These are phyloP conservation scores for Pygmarrhopalites habei DNA, from an alignment of 1,140 invertebrate species.

Conservation along the genomic window DNA sequence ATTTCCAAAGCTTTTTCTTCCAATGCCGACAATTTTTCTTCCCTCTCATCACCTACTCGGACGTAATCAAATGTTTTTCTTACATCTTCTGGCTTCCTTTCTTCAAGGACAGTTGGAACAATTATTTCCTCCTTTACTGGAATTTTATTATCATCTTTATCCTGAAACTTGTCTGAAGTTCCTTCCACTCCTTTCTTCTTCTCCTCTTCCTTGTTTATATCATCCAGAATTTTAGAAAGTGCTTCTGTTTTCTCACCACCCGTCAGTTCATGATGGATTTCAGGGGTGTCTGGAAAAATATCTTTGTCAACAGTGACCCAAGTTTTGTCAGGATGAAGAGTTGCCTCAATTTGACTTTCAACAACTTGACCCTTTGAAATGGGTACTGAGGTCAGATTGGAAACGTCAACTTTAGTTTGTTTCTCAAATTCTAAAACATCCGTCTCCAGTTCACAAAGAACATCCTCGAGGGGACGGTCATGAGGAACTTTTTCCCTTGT, in stretches of 20 bases:
- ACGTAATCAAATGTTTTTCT: not conserved
- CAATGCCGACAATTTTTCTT: not conserved
- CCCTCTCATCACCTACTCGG: not conserved
- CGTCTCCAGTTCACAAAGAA: conserved; percentile 11
- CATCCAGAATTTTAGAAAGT: conserved; percentile 9
- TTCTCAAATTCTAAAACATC: conserved; percentile 9
- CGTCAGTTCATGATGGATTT: not conserved
- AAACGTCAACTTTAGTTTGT: not conserved
- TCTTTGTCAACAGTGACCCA: conserved; percentile 3
- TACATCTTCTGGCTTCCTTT: conserved; percentile 2
- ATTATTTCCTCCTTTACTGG: not conserved
- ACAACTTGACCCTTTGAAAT: not conserved
- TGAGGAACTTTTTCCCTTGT: conserved; percentile 5
- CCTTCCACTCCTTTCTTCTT: not conserved
- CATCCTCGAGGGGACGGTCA: conserved; percentile 8
- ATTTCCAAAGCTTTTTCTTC: not conserved
- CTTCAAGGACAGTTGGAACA: not conserved
- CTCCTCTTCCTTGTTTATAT: not conserved
- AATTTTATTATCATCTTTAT: not conserved
- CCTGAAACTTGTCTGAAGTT: too few relatives aligned
- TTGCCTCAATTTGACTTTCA: not conserved
- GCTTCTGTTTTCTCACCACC: not conserved
- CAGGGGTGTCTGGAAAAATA: conserved; percentile 7
- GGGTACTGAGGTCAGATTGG: not conserved
- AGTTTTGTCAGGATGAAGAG: not conserved